Percentiles rank a stretch among this genome's conserved stretches.
phyloP scores from a whole-genome alignment of 1,140 invertebrate species.

The Kradibia gibbosae region DNA sequence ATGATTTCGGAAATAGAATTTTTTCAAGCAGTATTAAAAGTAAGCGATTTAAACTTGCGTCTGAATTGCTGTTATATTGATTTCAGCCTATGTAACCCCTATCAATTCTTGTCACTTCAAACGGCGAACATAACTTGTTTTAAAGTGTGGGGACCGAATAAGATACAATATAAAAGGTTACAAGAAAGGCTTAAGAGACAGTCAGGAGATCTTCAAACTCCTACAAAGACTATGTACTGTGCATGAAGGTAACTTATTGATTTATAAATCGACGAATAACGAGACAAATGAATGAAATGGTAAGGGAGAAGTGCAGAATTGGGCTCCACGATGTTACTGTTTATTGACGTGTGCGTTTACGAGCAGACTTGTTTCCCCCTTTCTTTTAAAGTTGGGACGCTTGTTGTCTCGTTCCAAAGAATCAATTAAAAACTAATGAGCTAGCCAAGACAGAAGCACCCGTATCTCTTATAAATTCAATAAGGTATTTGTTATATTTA shows the following conservation, averaged over 20 bases:
- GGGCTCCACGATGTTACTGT: constrained; percentile 1
- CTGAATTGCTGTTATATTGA: constrained; percentile 6
- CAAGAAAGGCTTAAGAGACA: neutral
- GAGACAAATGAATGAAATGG: neutral
- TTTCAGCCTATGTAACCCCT: neutral
- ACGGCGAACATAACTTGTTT: neutral
- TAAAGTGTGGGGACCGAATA: neutral
- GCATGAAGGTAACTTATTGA: neutral
- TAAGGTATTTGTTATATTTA: too few relatives aligned
- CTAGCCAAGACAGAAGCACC: too few relatives aligned
- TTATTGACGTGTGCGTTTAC: neutral
- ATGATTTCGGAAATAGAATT: neutral
- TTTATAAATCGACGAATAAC: constrained; percentile 35
- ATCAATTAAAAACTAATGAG: constrained; percentile 6
- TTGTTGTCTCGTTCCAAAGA: neutral
- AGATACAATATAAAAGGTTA: neutral
- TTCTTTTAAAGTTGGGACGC: neutral
- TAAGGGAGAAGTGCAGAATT: neutral
- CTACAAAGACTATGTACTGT: too few relatives aligned
- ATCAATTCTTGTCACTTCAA: neutral
- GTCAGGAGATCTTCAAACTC: neutral
- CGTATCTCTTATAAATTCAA: too few relatives aligned
- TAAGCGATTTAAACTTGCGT: neutral
- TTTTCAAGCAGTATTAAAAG: neutral
- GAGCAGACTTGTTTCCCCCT: neutral